These are phyloP conservation scores for Eupithecia tripunctaria DNA, from an alignment of 2,888 invertebrate species.

Conservation along the genomic window DNA sequence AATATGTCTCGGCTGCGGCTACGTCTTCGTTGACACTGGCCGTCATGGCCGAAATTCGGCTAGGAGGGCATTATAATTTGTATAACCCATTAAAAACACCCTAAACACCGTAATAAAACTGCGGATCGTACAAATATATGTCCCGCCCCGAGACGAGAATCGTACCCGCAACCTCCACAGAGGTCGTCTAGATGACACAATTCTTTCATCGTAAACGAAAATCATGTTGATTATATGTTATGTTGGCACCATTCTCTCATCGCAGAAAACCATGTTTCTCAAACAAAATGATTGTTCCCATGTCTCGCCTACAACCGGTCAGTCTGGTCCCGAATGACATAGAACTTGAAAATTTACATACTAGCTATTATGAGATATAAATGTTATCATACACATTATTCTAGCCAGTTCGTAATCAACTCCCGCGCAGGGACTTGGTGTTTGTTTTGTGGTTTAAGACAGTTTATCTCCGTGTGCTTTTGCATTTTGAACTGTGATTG, in stretches of 20 bases:
- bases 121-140: too few relatives aligned
- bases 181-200: too few relatives aligned
- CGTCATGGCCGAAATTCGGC: too few relatives aligned
- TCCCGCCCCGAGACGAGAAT: too few relatives aligned
- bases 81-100: too few relatives aligned
- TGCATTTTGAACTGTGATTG: neutral
- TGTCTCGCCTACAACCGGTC: constrained; percentile 55
- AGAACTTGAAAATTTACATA: constrained; percentile 81
- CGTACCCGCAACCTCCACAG: too few relatives aligned
- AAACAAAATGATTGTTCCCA: constrained; percentile 18
- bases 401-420: constrained; percentile 58
- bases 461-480: constrained; percentile 1
- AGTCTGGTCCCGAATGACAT: constrained; percentile 60
- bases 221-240: too few relatives aligned
- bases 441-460: constrained; percentile 5
- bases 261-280: neutral
- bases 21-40: too few relatives aligned
- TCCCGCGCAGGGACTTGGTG: constrained; percentile 39
- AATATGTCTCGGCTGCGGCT: too few relatives aligned
- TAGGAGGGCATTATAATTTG: too few relatives aligned
- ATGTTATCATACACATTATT: constrained; percentile 60
- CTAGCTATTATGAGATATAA: constrained; percentile 59
- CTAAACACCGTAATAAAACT: too few relatives aligned
- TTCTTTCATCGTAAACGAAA: too few relatives aligned
- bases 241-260: neutral